Evolutionary conservation across 2,888 invertebrate genomes (phyloP), one percentile per base, ranked within the genome.

Genomic region (Cheilosia scutellata): DNA sequence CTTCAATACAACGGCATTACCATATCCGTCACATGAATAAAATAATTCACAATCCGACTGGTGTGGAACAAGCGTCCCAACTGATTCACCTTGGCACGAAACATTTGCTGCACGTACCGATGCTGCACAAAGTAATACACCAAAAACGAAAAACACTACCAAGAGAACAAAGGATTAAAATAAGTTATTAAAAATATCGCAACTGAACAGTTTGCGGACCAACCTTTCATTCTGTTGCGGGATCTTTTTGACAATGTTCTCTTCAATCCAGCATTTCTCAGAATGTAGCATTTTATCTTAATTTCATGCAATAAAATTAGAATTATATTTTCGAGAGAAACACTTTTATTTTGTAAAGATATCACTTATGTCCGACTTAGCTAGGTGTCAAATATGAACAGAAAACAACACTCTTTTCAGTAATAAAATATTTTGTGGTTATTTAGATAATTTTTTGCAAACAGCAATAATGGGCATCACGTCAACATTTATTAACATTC

Each of bases 11-110:
- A 2, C 20, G 0, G 7, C 51, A 29, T 70, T 55, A 0, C 77
- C 70, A 20, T 40, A 55, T 37, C 70, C 77, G 29, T 77, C 70
- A 29, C 77, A 77, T 3, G n/a, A 6, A 29, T 77, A 77, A 55
- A 55, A 77, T 7, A 6, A 29, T 29, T 2, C 20, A 25, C 77
- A 77, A 29, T 77, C n/a, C 4, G 37, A 25, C 20, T 77, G 62
- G 47, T 77, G 53, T 20, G 77, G 47, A 53, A 77, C 29, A 5
- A 29, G 9, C 5, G 27, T n/a, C 1, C 62, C 70, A 27, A 47
- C 3, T 7, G 0, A 4, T 31, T 25, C 6, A 0, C 55, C 62
- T 2, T n/a, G 11, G 55, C 77, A 70, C n/a, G 29, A 31, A 4
- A 11, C n/a, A 7, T 2, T n/a, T n/a, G 16, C 9, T 42, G 27